Conservation (phyloP, 64 coral and sea anemone species). For the Astreopora myriophthalma region DNA sequence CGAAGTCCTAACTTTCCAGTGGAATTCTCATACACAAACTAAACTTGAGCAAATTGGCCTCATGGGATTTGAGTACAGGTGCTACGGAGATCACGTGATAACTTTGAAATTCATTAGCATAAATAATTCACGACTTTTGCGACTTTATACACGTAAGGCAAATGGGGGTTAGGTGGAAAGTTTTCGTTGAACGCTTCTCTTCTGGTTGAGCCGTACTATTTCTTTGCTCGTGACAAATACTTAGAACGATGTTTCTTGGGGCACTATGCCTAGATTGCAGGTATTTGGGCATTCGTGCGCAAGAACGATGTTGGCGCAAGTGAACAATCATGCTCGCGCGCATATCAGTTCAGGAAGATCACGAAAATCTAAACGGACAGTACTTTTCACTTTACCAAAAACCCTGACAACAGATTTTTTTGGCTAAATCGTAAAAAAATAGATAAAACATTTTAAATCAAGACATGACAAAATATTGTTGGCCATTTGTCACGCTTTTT, state of each 20-base stretch:
- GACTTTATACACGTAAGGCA: not conserved
- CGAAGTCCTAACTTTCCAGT: conserved; percentile 69
- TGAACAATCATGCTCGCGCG: not conserved
- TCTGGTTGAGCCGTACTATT: not conserved
- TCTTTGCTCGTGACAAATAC: not conserved
- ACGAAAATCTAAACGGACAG: not conserved
- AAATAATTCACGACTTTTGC: not conserved
- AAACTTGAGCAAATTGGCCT: conserved; percentile 79
- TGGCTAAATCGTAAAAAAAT: no score
- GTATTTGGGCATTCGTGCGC: no score
- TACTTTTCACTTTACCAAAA: not conserved
- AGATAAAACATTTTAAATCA: no score
- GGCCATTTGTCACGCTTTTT: no score
- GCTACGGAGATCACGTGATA: conserved; percentile 78
- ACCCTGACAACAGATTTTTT: no score
- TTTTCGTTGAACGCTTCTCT: conserved; percentile 7
- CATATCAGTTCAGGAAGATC: not conserved
- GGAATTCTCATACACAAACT: conserved; percentile 99
- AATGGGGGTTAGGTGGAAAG: conserved; percentile 40
- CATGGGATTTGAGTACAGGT: conserved; percentile 97
- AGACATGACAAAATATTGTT: no score
- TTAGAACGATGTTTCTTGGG: not conserved
- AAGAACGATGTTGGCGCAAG: not conserved
- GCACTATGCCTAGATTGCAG: not conserved
- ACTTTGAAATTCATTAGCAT: conserved; percentile 24